Percentiles rank a stretch among this genome's conserved stretches.
phyloP scores from a whole-genome alignment of 2,797 vertebrate genomes.

The Decapterus maruadsi region DNA sequence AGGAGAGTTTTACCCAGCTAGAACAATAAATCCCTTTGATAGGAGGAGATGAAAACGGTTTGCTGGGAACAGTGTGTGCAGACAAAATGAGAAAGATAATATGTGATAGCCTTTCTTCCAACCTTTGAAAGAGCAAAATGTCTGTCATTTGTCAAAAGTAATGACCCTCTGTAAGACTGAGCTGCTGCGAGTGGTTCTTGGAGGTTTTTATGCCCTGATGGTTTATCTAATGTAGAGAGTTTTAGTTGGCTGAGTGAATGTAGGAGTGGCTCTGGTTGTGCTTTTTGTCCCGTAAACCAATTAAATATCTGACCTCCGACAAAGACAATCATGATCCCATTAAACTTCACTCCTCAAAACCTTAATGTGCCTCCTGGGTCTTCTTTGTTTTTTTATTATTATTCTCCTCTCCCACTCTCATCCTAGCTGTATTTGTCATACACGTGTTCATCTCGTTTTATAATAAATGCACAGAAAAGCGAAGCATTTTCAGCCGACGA shows the following conservation, averaged over 20 bases:
- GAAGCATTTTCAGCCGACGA: constrained; percentile 27
- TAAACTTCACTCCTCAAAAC: constrained; percentile 76
- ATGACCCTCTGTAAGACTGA: constrained; percentile 58
- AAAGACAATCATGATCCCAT: constrained; percentile 69
- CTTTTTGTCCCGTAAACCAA: constrained; percentile 70
- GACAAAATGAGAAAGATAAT: constrained; percentile 64
- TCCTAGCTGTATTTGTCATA: constrained; percentile 8
- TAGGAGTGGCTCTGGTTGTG: constrained; percentile 67
- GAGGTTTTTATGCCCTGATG: constrained; percentile 32
- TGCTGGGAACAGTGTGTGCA: constrained; percentile 53
- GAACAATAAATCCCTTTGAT: constrained; percentile 67
- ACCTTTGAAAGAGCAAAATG: constrained; percentile 64
- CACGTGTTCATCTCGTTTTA: constrained; percentile 43
- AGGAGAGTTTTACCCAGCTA: constrained; percentile 41
- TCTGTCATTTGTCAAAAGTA: constrained; percentile 73
- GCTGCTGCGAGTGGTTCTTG: constrained; percentile 44
- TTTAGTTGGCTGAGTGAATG: constrained; percentile 62
- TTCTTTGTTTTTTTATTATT: too few relatives aligned
- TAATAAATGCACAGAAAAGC: constrained; percentile 25
- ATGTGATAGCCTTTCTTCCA: constrained; percentile 55
- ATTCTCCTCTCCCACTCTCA: constrained; percentile 19
- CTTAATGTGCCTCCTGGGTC: constrained; percentile 49
- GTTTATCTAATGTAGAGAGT: constrained; percentile 55
- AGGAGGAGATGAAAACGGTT: constrained; percentile 57
- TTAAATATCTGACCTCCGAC: constrained; percentile 70